Evolutionary conservation across 2,797 vertebrate species (phyloP).

Genomic region (Pipistrellus pygmaeus): DNA sequence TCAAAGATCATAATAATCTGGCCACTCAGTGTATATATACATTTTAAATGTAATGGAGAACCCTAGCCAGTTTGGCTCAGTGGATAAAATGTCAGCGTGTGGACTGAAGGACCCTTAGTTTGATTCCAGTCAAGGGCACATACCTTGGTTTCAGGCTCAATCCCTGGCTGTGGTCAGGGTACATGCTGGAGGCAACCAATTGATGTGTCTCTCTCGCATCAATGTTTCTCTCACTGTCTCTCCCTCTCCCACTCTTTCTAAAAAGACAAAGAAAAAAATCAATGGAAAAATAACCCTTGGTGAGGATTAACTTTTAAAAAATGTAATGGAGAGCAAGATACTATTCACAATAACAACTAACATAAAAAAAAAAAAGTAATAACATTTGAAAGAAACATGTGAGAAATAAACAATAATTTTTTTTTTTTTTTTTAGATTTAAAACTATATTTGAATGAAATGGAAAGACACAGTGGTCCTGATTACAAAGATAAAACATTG

Average conservation of each 20-base stretch:
- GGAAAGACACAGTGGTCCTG: not conserved
- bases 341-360: not conserved
- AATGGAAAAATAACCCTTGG: not conserved
- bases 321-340: not conserved
- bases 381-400: not conserved
- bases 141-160: not conserved
- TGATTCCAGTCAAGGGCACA: not conserved
- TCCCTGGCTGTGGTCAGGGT: too few relatives aligned
- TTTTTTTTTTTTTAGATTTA: not conserved
- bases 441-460: constrained; percentile 33
- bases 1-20: too few relatives aligned
- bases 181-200: too few relatives aligned
- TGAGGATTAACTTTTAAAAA: not conserved
- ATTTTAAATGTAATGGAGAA: too few relatives aligned
- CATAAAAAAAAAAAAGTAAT: not conserved
- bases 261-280: not conserved
- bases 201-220: too few relatives aligned
- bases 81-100: too few relatives aligned
- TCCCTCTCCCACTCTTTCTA: not conserved
- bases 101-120: too few relatives aligned
- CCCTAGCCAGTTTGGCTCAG: too few relatives aligned
- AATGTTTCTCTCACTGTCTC: too few relatives aligned
- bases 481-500: not conserved
- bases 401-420: not conserved
- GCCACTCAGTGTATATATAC: too few relatives aligned